Base-by-base conservation (phyloP, 1,140 invertebrate genomes). In the Heliconius hermathena region DNA sequence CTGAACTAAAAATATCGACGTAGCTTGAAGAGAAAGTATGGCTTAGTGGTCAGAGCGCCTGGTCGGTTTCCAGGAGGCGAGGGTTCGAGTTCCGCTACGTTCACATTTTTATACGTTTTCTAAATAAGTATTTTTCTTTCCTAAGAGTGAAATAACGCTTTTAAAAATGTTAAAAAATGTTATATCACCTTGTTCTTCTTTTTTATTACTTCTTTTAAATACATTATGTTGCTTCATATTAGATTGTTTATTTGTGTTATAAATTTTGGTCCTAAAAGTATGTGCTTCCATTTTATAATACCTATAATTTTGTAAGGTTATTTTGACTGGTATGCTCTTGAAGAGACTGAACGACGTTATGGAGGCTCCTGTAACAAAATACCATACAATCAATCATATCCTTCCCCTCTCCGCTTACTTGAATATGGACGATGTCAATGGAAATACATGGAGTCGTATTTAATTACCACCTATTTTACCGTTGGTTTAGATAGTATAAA, bases 341-440 rank as follows among this genome's bases (percentile, higher is more conserved):
- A 82, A 82, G 71, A 49, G 78, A 66, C 22, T 81, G 71, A 75
- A 83, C 79, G 74, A 52, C 77, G 54, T 74, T 84, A 76, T 90
- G 84, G 85, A 84, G 87, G 86, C 87, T 87, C 77, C 80, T 80
- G 85, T 89, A 89, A 91, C 86, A 88, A 88, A 92, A 92, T 88
- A 90, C 81, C 78, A 84, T 82, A 89, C 91, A 93, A 93, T 93
- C 92, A 92, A 93, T 93, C 92, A 93, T 92, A 88, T 86, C 79
- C 84, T 87, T 79, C 87, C 88, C 88, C 82, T 81, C 88, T 89
- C 86, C 76, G 80, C 87, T 90, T 92, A 91, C 91, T 91, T 86
- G 85, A 87, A 87, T 92, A 90, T 93, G 88, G 86, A 84, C 83
- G 87, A 88, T 88, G 87, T 87, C 85, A 87, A 81, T 85, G 60